Evolutionary conservation across 2,888 invertebrate genomes (phyloP).

Genomic region (Piscicola geometra): DNA sequence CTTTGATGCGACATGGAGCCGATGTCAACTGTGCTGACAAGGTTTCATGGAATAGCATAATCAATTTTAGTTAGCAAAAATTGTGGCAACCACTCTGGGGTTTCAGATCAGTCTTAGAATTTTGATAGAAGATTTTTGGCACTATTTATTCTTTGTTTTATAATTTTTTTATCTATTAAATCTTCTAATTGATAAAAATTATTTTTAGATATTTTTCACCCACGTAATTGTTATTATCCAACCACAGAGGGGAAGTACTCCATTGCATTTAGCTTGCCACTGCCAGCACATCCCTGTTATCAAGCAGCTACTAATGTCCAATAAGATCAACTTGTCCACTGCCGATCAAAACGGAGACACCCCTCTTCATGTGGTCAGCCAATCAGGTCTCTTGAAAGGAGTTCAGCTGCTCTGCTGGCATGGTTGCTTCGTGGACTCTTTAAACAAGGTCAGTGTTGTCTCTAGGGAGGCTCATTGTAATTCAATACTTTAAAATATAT

Average conservation of each 20-base stretch:
- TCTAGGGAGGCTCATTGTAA: too few species aligned
- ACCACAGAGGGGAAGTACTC: constrained; percentile 57
- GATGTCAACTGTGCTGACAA: constrained; percentile 59
- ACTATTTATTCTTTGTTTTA: too few species aligned
- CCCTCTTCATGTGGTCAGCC: constrained; percentile 63
- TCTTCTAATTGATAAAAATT: too few species aligned
- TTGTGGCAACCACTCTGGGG: too few species aligned
- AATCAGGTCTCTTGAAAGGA: constrained; percentile 58
- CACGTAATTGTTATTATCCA: too few species aligned
- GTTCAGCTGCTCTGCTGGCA: constrained; percentile 58
- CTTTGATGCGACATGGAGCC: constrained; percentile 58
- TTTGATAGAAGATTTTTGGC: too few species aligned
- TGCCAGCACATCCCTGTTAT: constrained; percentile 62
- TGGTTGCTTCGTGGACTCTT: constrained; percentile 55
- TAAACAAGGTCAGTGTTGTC: constrained; percentile 58
- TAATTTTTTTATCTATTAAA: too few species aligned
- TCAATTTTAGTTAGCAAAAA: too few species aligned
- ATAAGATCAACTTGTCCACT: constrained; percentile 65
- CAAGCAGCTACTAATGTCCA: constrained; percentile 61
- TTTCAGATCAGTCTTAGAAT: too few species aligned
- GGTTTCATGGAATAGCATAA: too few species aligned
- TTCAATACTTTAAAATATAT: too few species aligned
- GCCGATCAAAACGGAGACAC: constrained; percentile 57
- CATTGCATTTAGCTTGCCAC: constrained; percentile 63
- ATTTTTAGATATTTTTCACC: too few species aligned